Conservation (phyloP, 2,113 vertebrate species). For the Embiotoca jacksoni region DNA sequence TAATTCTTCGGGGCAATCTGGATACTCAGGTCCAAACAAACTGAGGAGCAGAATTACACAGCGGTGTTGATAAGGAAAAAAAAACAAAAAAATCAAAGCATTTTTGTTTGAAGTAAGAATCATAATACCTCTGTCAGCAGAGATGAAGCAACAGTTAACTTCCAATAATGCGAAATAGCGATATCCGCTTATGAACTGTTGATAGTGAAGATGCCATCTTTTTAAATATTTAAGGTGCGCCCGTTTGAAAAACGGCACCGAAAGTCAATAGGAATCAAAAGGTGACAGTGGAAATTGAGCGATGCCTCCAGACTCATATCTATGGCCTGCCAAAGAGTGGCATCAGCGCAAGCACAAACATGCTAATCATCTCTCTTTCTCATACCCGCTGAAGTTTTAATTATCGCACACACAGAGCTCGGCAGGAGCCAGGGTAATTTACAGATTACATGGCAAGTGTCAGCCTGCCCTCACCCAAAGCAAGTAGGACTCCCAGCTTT, state of each 20-base stretch:
- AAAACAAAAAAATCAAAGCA: slow-evolving; percentile 11
- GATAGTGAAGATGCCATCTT: neutral
- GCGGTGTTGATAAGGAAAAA: neutral
- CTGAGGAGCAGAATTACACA: slow-evolving; percentile 33
- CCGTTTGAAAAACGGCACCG: neutral
- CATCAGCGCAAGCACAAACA: slow-evolving; percentile 79
- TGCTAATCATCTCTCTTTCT: slow-evolving; percentile 74
- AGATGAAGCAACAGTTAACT: slow-evolving; percentile 4
- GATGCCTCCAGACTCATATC: slow-evolving; percentile 26
- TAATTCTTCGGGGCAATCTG: slow-evolving; percentile 45
- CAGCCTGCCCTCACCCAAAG: slow-evolving; percentile 68
- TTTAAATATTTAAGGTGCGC: slow-evolving; percentile 11
- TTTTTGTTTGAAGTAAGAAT: slow-evolving; percentile 22
- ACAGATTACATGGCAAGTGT: slow-evolving; percentile 79
- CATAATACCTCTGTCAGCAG: neutral
- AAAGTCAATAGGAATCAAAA: slow-evolving; percentile 19
- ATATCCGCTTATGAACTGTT: neutral
- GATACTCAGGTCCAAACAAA: slow-evolving; percentile 45
- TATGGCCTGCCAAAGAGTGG: slow-evolving; percentile 65
- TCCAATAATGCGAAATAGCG: neutral
- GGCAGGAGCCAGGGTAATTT: slow-evolving; percentile 72
- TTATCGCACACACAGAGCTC: slow-evolving; percentile 64
- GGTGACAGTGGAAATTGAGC: slow-evolving; percentile 27
- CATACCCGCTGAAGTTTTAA: slow-evolving; percentile 73
- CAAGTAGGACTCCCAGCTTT: slow-evolving; percentile 63